Evolutionary conservation across 2,888 invertebrate genomes (phyloP).

Genomic region (Pyrgus malvae): DNA sequence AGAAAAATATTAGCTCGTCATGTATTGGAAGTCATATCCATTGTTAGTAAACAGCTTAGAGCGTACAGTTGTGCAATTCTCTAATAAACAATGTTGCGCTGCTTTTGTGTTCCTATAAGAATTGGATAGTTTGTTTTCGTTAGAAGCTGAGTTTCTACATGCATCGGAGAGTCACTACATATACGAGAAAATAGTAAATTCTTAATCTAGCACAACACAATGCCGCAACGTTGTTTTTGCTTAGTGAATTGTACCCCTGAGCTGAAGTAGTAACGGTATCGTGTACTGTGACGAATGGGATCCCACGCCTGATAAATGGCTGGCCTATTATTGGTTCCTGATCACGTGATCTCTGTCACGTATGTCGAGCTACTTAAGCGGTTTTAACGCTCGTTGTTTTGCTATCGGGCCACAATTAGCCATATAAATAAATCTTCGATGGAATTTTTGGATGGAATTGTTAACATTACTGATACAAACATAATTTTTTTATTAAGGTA

Average conservation of each 20-base stretch:
- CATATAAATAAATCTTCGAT: constrained; percentile 41
- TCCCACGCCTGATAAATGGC: constrained; percentile 32
- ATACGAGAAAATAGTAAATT: too few relatives aligned
- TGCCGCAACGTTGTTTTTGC: too few relatives aligned
- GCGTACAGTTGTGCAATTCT: too few relatives aligned
- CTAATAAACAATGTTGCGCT: too few relatives aligned
- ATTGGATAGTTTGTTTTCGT: too few relatives aligned
- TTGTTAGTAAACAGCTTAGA: constrained; percentile 37
- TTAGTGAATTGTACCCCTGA: constrained; percentile 16
- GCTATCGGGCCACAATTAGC: constrained; percentile 21
- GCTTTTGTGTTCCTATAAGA: too few relatives aligned
- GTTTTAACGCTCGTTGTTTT: constrained; percentile 17
- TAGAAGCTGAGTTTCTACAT: too few relatives aligned
- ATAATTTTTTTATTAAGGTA: constrained; percentile 58
- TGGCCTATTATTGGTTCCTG: constrained; percentile 34
- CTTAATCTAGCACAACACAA: too few relatives aligned
- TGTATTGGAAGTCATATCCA: constrained; percentile 35
- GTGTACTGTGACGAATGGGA: constrained; percentile 32
- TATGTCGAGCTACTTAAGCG: constrained; percentile 22
- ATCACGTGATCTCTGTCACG: constrained; percentile 27
- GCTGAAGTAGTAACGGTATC: constrained; percentile 35
- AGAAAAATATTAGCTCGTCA: constrained; percentile 42
- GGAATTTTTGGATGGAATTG: constrained; percentile 77
- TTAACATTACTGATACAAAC: constrained; percentile 47
- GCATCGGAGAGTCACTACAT: too few relatives aligned